Base-by-base conservation (phyloP, 2,797 vertebrate genomes). In the Nasua narica region DNA sequence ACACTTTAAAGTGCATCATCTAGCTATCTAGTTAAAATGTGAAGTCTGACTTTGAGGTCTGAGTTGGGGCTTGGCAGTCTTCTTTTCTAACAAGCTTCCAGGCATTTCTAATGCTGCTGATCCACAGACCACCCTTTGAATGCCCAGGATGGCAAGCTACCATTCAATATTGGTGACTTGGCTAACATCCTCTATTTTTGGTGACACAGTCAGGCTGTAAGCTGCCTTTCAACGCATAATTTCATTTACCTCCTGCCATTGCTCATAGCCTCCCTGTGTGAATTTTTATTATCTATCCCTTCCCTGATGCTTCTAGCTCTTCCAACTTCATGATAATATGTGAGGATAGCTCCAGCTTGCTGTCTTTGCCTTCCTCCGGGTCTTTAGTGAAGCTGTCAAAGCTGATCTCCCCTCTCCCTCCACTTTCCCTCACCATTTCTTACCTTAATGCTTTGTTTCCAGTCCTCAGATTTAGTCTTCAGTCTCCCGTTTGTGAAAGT, bases 221-320 rank as follows among this genome's bases (percentile, higher is more conserved):
- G 32, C 60, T 60, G 16, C 69, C 69, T 90, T 92, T 83, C 76
- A 87, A 67, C 74, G 7, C 87, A 50, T 72, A 77, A 83, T 96
- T 95, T 87, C 92, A 79, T 91, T 95, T 95, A 54, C 96, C 72
- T 96, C 67, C 81, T 78, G 32, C 83, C 32, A 32, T 87, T 72
- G n/a, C 40, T 90, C 14, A 3, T 48, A 37, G 43, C 54, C 21
- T 86, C 52, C 70, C 37, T 94, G 67, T 9, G 25, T 92, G 58
- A 62, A 52, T 70, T 95, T 74, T 74, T 72, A 72, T 91, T 62
- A 62, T 81, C 78, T 88, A 7, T 77, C n/a, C 4, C 50, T 95
- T 95, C 46, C 92, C 78, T 89, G 27, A 67, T 95, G 48, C 78
- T 91, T 82, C 50, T 43, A 72, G 23, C 29, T 74, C 56, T 13